Conservation (phyloP, 2,888 invertebrate genomes). For the Drosophila vallismaia region DNA sequence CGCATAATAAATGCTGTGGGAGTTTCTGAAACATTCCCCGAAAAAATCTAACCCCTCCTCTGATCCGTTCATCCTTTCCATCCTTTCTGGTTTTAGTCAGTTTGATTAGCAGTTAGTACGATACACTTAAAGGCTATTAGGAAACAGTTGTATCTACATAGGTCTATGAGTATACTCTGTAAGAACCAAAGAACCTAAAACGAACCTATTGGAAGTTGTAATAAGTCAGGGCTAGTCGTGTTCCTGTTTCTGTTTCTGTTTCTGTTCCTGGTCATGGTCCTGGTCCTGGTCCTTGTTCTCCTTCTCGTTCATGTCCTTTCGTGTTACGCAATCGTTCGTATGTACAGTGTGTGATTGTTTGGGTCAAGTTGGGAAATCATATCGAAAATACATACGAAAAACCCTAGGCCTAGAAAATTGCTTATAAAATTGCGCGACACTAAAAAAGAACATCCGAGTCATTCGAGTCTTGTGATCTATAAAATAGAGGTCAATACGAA, state of each 20-base stretch:
- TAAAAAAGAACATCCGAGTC: slow-evolving; percentile 30
- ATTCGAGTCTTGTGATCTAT: slow-evolving; percentile 44
- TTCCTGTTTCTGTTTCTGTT: slow-evolving; percentile 1
- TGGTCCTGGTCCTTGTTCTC: slow-evolving; percentile 28
- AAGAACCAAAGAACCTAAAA: slow-evolving; percentile 27
- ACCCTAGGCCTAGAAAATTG: slow-evolving; percentile 75
- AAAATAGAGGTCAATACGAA: slow-evolving; percentile 62
- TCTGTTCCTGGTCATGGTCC: slow-evolving; percentile 22
- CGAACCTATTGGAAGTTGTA: slow-evolving; percentile 60
- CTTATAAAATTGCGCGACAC: slow-evolving; percentile 73
- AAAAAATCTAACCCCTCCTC: slow-evolving; percentile 30
- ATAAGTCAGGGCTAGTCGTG: slow-evolving; percentile 47
- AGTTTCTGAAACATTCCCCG: slow-evolving; percentile 34
- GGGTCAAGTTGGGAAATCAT: slow-evolving; percentile 46
- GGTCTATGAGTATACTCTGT: slow-evolving; percentile 72
- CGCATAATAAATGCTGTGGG: slow-evolving; percentile 82
- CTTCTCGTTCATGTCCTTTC: slow-evolving; percentile 13
- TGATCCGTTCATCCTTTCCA: background rate
- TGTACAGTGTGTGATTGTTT: slow-evolving; percentile 58
- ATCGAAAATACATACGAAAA: slow-evolving; percentile 55
- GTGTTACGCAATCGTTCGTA: slow-evolving; percentile 41
- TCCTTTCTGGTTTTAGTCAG: slow-evolving; percentile 28
- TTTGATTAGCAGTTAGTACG: slow-evolving; percentile 62
- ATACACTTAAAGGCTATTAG: slow-evolving; percentile 72
- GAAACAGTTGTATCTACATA: slow-evolving; percentile 79